Percentiles rank a stretch among this genome's conserved stretches.
Evolutionary conservation across 2,797 vertebrate species (phyloP).

Genomic region (Martes flavigula): DNA sequence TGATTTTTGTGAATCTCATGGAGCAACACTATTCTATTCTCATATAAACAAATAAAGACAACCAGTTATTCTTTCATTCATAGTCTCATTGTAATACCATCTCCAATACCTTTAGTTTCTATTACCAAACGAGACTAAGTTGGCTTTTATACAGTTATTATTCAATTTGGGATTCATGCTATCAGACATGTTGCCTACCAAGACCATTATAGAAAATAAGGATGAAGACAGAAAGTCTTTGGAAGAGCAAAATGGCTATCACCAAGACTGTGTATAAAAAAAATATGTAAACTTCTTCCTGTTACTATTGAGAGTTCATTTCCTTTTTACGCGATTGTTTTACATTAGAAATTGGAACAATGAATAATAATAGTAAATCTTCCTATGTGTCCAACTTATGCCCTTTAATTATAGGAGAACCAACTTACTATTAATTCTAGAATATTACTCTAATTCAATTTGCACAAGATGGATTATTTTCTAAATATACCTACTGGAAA

Average conservation of each 20-base stretch:
- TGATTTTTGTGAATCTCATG: slow-evolving; percentile 10
- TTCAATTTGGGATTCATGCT: neutral
- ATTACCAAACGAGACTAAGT: neutral
- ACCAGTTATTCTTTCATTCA: neutral
- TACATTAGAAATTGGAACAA: slow-evolving; percentile 28
- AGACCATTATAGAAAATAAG: neutral
- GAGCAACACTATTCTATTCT: neutral
- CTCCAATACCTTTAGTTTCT: neutral
- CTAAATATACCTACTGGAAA: neutral
- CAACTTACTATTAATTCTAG: slow-evolving; percentile 31
- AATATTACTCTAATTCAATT: neutral
- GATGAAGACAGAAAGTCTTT: neutral
- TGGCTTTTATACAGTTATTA: slow-evolving; percentile 32
- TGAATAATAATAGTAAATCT: neutral
- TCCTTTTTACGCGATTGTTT: neutral
- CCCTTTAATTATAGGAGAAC: neutral
- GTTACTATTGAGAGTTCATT: slow-evolving; percentile 11
- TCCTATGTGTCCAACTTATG: neutral
- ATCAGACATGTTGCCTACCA: neutral
- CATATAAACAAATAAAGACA: neutral
- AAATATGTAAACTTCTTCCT: neutral
- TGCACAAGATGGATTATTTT: neutral
- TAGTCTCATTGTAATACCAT: neutral
- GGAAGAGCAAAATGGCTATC: neutral
- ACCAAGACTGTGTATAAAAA: neutral